Base-by-base conservation (phyloP, 2,888 invertebrate species). In the Caenorhabditis virilis region DNA sequence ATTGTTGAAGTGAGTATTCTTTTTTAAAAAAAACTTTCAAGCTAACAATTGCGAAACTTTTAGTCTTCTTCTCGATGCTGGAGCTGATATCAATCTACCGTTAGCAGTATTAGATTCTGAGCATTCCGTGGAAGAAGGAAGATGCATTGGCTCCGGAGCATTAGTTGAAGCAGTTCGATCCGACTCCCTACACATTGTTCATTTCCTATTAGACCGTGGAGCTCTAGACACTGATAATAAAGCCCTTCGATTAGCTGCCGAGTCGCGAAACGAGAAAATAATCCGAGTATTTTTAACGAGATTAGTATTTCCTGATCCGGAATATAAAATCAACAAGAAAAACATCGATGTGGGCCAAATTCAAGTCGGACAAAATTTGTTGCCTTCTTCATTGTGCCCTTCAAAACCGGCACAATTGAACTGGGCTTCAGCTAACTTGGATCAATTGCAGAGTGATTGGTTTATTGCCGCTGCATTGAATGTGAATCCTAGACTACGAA, bases 321-420 rank as follows among this genome's bases (percentile, higher is more conserved):
- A 95, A 80, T 91, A 90, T 84, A 91, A 92, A 85, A 89, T 97
- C 46, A 94, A 95, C 85, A 92, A 92, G 83, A 90, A 91, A 71
- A 89, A 89, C 1, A 88, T 93, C 85, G 89, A 89, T 0, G 89
- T 89, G 77, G 86, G 87, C 20, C 87, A 89, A 57, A 64, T 74
- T 46, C 73, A 75, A 65, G 60, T 76, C 5, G 75, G 73, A 6
- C 71, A 74, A 36, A 72, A 67, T 20, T 63, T 78, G 0, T 60
- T 76, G 0, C 78, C 78, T 9, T 69, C 77, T 13, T 74, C 78
- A 1, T 47, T 82, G 9, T 91, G 91, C 82, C 92, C 94, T 1
- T 89, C 90, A 72, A 89, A 89, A 11, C 89, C 93, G 0, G 91
- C 92, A 1, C 84, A 84, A 88, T 88, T 95, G 48, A 92, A 93